Base-by-base conservation (phyloP, 1,140 invertebrate species). In the Armadillidium nasatum region DNA sequence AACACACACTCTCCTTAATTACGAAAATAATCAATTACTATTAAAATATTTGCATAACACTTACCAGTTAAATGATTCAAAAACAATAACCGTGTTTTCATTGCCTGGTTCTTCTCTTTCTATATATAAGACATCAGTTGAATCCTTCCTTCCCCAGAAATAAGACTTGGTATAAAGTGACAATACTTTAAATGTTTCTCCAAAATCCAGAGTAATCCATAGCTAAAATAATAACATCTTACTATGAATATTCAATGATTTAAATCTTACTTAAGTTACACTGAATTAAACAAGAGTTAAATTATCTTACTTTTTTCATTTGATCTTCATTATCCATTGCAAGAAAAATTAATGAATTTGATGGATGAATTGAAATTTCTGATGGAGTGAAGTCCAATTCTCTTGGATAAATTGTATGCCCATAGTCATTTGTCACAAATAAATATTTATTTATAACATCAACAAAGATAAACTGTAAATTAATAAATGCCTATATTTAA, bases 401-500 rank as follows among this genome's bases (percentile, higher is more conserved):
- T 0, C 87, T 83, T 71, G 85, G 86, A 44, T 84, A 84, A 78
- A 95, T 90, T 11, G 85, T 89, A 66, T 84, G 83, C 0, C 92
- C 93, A 86, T 90, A 90, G 84, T 96, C 88, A 22, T 83, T 85
- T 0, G 93, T 94, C 44, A 91, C 89, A 83, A 91, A 95, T 10
- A 95, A 86, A 74, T 90, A 87, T 82, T 91, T 91, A 83, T 95
- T 90, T 19, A 87, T 86, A 11, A 89, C 88, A 84, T 96, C 94
- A 45, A 91, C 89, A 85, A 96, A 95, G 3, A 95, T 88, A 85
- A 92, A 93, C 93, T 96, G 83, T 7, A 88, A 87, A n/a, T n/a
- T n/a, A n/a, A 76, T 79, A 81, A 84, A 82, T 78, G 78, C 33
- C 76, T 75, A 54, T 72, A 72, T 44, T 68, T 74, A 15, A 72